Evolutionary conservation across 35 echinoderm and acorn worm genomes (phyloP).

Genomic region (Acanthaster planci): DNA sequence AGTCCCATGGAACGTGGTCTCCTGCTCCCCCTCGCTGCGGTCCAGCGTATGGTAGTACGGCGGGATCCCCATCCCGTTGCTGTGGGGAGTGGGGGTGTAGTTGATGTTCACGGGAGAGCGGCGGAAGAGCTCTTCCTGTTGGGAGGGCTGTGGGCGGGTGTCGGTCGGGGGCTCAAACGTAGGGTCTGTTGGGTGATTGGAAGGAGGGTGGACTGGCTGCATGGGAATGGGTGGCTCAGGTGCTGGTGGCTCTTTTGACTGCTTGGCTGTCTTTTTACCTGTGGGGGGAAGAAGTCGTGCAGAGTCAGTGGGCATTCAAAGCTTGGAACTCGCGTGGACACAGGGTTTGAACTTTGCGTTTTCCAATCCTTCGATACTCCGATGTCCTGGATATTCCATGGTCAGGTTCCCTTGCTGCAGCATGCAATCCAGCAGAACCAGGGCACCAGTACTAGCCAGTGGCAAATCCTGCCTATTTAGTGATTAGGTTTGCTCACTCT

Average conservation of each 20-base stretch:
- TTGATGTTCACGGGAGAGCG: not conserved
- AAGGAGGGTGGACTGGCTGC: not conserved
- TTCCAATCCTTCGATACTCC: no score
- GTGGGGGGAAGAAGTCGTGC: no score
- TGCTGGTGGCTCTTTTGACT: not conserved
- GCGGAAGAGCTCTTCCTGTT: not conserved
- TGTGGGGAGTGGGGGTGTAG: slow-evolving; percentile 9
- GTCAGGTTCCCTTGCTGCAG: no score
- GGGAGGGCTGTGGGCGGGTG: not conserved
- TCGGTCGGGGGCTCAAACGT: not conserved
- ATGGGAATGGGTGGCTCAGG: slow-evolving; percentile 5
- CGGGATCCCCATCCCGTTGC: slow-evolving; percentile 27
- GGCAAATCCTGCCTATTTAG: no score
- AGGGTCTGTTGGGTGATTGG: not conserved
- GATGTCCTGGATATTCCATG: no score
- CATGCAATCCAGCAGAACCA: no score
- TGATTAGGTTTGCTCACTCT: no score
- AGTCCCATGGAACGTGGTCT: slow-evolving; percentile 5
- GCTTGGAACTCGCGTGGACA: no score
- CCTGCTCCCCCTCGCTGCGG: slow-evolving; percentile 7
- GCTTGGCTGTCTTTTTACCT: not conserved
- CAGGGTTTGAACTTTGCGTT: no score
- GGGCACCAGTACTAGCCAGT: no score
- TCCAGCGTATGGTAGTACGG: slow-evolving; percentile 24
- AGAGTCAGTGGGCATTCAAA: no score